A percentile compares a stretch with the other conserved stretches of the same genome.
Conservation (phyloP, 2,113 vertebrate genomes). For the Eubucco bourcierii region DNA sequence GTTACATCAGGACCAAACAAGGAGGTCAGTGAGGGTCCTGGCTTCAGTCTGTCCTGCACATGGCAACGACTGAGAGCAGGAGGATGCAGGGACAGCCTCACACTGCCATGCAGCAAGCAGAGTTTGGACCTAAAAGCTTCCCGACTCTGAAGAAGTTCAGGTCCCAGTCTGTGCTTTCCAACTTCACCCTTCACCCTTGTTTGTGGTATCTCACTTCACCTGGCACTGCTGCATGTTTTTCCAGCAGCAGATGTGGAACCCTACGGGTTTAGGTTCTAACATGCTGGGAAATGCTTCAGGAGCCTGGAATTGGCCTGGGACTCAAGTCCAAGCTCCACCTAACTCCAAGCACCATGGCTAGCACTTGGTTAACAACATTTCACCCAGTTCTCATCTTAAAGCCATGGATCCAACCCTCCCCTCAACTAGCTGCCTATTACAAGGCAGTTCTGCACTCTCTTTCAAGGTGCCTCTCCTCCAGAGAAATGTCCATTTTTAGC, state of each 20-base stretch:
- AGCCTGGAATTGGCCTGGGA: background rate
- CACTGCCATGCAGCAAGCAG: background rate
- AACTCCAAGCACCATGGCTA: background rate
- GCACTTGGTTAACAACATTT: background rate
- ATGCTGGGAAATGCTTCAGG: background rate
- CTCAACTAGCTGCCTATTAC: background rate
- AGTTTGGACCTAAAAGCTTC: background rate
- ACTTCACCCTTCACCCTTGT: background rate
- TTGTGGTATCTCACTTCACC: background rate
- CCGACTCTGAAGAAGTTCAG: background rate
- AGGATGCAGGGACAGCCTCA: background rate
- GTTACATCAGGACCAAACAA: background rate
- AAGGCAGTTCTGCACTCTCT: fast-evolving
- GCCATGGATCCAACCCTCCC: background rate
- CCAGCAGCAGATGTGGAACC: background rate
- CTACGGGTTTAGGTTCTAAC: background rate
- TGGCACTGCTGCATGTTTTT: background rate
- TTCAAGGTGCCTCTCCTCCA: background rate
- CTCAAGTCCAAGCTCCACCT: background rate
- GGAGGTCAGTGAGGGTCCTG: background rate
- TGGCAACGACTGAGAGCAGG: background rate
- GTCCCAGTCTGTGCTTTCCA: background rate
- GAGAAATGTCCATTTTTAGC: background rate
- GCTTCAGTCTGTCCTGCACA: background rate
- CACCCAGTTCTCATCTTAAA: background rate